These are phyloP conservation scores for Thymelicus acteon DNA, from an alignment of 2,888 invertebrate species.

Conservation along the genomic window DNA sequence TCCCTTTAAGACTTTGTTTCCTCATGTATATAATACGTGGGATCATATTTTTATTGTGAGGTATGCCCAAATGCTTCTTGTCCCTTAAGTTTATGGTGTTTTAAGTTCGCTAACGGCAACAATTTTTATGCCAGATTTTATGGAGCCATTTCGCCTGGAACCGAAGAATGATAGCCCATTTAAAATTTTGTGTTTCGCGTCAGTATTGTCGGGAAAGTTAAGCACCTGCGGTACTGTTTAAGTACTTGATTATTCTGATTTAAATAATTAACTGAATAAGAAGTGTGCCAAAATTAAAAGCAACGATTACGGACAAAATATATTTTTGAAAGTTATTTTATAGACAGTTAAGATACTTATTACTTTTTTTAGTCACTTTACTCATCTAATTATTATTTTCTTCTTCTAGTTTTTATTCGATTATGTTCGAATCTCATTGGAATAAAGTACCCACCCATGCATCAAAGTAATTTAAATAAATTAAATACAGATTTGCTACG, in stretches of 20 bases:
- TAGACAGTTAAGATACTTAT: too few relatives aligned
- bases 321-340: too few relatives aligned
- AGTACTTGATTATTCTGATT: slow-evolving; percentile 25
- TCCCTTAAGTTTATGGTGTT: slow-evolving; percentile 60
- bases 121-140: slow-evolving; percentile 59
- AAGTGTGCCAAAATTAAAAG: too few relatives aligned
- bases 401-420: too few relatives aligned
- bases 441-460: too few relatives aligned
- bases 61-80: slow-evolving; percentile 56
- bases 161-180: slow-evolving; percentile 40
- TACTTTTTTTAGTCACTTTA: too few relatives aligned
- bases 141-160: slow-evolving; percentile 39
- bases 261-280: neutral
- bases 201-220: slow-evolving; percentile 38
- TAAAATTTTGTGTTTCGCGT: slow-evolving; percentile 41
- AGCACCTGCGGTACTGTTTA: slow-evolving; percentile 34
- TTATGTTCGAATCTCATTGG: too few relatives aligned
- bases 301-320: too few relatives aligned
- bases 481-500: too few relatives aligned
- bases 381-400: too few relatives aligned
- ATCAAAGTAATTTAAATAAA: too few relatives aligned
- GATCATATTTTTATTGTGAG: slow-evolving; percentile 50
- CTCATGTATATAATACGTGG: slow-evolving; percentile 39
- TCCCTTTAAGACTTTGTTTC: slow-evolving; percentile 41
- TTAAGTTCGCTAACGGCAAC: slow-evolving; percentile 57